phyloP scores from a whole-genome alignment of 1,140 invertebrate species.

The Drosophila mojavensis region DNA sequence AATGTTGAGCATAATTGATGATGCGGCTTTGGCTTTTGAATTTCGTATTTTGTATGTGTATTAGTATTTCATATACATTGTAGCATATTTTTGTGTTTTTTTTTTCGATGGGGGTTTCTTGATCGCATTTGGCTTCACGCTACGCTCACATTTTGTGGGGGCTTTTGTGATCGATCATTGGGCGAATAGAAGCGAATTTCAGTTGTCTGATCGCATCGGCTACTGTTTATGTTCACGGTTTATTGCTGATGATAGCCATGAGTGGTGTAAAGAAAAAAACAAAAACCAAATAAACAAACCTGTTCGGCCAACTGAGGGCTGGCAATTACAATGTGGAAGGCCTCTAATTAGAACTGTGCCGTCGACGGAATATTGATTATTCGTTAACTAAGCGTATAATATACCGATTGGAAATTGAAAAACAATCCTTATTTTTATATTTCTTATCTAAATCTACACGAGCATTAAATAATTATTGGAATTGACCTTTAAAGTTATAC shows the following conservation, averaged over 20 bases:
- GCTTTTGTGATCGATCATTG: constrained; percentile 40
- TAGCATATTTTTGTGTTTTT: not conserved
- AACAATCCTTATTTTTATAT: not conserved
- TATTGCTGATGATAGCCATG: constrained; percentile 57
- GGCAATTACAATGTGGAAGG: constrained; percentile 26
- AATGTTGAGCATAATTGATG: constrained; percentile 81
- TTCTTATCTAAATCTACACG: no score
- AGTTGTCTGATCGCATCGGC: constrained; percentile 68
- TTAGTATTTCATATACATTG: constrained; percentile 1
- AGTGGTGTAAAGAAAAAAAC: not conserved
- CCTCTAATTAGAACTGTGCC: constrained; percentile 31
- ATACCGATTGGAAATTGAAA: not conserved
- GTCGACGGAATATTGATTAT: constrained; percentile 16
- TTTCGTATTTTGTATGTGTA: constrained; percentile 34
- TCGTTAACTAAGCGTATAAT: constrained; percentile 9
- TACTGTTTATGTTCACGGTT: constrained; percentile 78
- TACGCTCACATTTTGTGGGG: constrained; percentile 32
- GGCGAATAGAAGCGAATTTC: constrained; percentile 47
- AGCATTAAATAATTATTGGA: no score
- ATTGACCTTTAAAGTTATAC: no score
- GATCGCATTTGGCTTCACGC: constrained; percentile 79
- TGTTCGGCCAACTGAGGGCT: constrained; percentile 1
- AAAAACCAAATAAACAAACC: not conserved
- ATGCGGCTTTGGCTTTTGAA: constrained; percentile 79
- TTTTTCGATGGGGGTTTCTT: constrained; percentile 65